A percentile compares a stretch with the other conserved stretches of the same genome.
These are phyloP conservation scores for Eretmocerus hayati DNA, from an alignment of 2,888 invertebrate species.

Conservation along the genomic window DNA sequence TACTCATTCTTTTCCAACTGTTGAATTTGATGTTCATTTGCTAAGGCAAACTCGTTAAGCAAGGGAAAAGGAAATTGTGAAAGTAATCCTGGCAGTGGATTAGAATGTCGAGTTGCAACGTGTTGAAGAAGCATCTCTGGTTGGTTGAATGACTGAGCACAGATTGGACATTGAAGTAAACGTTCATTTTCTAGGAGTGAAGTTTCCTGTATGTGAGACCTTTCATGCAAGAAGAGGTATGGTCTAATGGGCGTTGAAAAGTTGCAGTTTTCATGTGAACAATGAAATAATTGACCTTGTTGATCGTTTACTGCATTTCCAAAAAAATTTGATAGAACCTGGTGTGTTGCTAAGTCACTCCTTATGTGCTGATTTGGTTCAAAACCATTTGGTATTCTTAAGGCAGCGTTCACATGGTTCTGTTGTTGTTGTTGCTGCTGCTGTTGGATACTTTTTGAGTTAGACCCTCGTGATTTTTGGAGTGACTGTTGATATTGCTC, in stretches of 20 bases:
- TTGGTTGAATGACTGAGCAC: conserved; percentile 53
- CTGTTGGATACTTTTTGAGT: conserved; percentile 10
- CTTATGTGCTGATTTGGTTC: conserved; percentile 32
- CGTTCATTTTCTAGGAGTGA: conserved; percentile 36
- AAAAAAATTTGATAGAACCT: conserved; percentile 52
- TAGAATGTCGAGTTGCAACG: conserved; percentile 56
- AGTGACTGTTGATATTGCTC: conserved; percentile 49
- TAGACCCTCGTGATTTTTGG: conserved; percentile 32
- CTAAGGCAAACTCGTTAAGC: conserved; percentile 34
- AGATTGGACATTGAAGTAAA: conserved; percentile 54
- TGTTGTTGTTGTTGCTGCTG: conserved; percentile 14
- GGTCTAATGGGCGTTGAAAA: conserved; percentile 85
- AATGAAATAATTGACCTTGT: conserved; percentile 71
- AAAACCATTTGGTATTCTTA: conserved; percentile 55
- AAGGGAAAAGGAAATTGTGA: conserved; percentile 36
- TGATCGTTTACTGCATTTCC: conserved; percentile 48
- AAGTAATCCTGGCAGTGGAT: conserved; percentile 41
- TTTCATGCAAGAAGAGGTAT: conserved; percentile 86
- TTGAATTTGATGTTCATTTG: conserved; percentile 42
- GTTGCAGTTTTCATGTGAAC: conserved; percentile 82
- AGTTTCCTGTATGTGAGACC: conserved; percentile 60
- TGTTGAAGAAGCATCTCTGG: conserved; percentile 58
- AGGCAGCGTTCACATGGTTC: conserved; percentile 46
- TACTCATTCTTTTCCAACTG: conserved; percentile 28
- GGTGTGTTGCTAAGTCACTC: conserved; percentile 37